A percentile compares a stretch with the other conserved stretches of the same genome.
Conservation (phyloP, 2,113 vertebrate genomes). For the Phaethornis superciliosus region DNA sequence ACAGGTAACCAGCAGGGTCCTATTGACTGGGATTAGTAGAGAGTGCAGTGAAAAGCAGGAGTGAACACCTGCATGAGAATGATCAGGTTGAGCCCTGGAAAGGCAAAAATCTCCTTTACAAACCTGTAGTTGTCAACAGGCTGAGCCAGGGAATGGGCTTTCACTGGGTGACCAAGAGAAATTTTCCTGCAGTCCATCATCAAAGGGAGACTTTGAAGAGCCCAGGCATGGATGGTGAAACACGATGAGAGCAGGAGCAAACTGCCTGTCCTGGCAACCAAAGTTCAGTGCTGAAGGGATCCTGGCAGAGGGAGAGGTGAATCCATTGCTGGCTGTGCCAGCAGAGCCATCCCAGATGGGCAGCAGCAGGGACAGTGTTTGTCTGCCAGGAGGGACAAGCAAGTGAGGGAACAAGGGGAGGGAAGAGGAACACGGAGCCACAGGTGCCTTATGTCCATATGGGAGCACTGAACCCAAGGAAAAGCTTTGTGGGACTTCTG, state of each 20-base stretch:
- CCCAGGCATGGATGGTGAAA: not conserved
- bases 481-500: not conserved
- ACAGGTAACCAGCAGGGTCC: not conserved
- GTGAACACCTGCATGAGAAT: not conserved
- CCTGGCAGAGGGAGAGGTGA: not conserved
- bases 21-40: not conserved
- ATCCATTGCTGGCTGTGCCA: not conserved
- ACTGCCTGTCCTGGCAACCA: accelerated
- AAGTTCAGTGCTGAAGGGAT: not conserved
- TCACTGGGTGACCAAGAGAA: not conserved
- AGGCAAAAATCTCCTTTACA: not conserved
- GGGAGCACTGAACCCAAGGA: not conserved
- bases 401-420: accelerated
- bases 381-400: not conserved
- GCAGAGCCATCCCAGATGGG: not conserved
- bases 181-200: not conserved
- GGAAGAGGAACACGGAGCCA: not conserved
- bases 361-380: accelerated
- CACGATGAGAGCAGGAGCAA: accelerated
- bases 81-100: not conserved
- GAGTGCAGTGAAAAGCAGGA: not conserved
- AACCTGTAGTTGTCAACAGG: not conserved
- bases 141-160: not conserved
- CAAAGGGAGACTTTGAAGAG: not conserved
- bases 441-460: not conserved